Evolutionary conservation across 2,888 invertebrate species (phyloP), one percentile per base, ranked within the genome.

Genomic region (Xanthia icteritia): DNA sequence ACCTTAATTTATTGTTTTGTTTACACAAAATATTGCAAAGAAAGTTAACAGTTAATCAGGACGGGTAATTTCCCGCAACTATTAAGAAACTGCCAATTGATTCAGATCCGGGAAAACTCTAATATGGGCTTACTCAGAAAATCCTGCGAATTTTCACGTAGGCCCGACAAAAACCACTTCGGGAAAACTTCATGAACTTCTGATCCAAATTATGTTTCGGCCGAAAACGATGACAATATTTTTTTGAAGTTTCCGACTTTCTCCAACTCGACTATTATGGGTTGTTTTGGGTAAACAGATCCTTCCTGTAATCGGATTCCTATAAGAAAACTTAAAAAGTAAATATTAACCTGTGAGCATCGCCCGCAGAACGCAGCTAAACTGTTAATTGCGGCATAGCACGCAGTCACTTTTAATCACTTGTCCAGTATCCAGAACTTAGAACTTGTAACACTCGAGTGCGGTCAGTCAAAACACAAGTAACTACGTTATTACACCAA

Each of bases 331-430:
- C 90, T 91, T 89, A 90, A 91, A 92, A 91, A 91, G 90, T 92
- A 94, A 94, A 94, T 94, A 94, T 92, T 93, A 95, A 96, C 96
- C 96, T 96, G 92, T 94, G 95, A 96, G 96, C 96, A 96, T 96
- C 94, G 96, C 96, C 96, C 94, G 96, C 94, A 93, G 96, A 94
- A 94, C 95, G 95, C 94, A 93, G 96, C 92, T 96, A 96, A 93
- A 92, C 94, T 92, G 92, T 93, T 91, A 91, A 92, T 92, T 93
- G 95, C 95, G 94, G 96, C 96, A 96, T 96, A 94, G 93, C 96
- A 95, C 95, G 95, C 95, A 95, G 94, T 94, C 96, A 96, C 96
- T 93, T 92, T 92, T 90, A 88, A 94, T 92, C 96, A 96, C 96
- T 96, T 93, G 96, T 96, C 96, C 96, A 96, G 92, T 94, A 95